phyloP scores from a whole-genome alignment of 2,888 invertebrate species.

The Melipona beecheii region DNA sequence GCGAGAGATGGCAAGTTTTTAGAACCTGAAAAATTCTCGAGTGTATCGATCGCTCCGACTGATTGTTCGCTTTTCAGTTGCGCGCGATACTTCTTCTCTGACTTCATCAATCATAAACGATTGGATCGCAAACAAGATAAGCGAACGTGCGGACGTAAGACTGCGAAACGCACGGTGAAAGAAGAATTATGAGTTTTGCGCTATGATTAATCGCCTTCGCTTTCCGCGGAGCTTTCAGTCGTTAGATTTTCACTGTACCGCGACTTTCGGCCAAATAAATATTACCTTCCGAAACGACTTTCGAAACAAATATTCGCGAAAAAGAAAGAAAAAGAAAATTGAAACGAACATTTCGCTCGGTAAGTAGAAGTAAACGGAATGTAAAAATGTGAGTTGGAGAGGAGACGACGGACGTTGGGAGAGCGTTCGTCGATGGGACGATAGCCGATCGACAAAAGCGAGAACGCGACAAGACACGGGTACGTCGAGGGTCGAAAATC shows the following conservation, averaged over 20 bases:
- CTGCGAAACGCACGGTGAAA: not conserved
- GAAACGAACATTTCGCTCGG: too few species aligned
- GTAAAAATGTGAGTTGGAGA: too few species aligned
- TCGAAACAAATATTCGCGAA: too few species aligned
- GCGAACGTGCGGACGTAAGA: slow-evolving; percentile 10
- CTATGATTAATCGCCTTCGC: not conserved
- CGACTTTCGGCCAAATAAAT: not conserved
- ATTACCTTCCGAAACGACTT: too few species aligned
- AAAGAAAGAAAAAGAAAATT: too few species aligned
- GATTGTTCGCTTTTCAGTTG: not conserved
- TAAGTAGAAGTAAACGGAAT: too few species aligned
- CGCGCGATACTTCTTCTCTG: not conserved
- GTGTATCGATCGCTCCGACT: too few species aligned
- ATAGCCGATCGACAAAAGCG: slow-evolving; percentile 1
- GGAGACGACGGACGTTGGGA: too few species aligned
- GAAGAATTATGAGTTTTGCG: not conserved
- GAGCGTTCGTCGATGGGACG: not conserved
- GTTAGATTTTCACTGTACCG: not conserved
- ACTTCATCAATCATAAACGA: slow-evolving; percentile 12
- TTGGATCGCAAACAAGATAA: slow-evolving; percentile 5
- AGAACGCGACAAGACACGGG: slow-evolving; percentile 9
- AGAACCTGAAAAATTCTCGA: too few species aligned
- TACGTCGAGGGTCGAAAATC: slow-evolving; percentile 20
- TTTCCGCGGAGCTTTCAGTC: not conserved
- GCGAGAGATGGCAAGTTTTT: too few species aligned